phyloP scores from a whole-genome alignment of 2,888 invertebrate genomes.

The Erannis defoliaria region DNA sequence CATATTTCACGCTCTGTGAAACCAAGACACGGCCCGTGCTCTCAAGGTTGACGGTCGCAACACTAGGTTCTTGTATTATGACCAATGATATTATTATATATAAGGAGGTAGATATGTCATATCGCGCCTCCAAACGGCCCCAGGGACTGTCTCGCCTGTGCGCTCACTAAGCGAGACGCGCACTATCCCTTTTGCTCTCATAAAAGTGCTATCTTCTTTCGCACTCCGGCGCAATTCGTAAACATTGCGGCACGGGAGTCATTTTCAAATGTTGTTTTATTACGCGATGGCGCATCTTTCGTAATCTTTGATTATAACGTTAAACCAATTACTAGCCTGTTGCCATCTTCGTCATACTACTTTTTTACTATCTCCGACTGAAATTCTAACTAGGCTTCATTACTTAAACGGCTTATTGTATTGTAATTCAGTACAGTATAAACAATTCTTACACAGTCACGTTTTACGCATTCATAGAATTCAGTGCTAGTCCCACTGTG shows the following conservation, averaged over 20 bases:
- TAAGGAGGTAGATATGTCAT: too few relatives aligned
- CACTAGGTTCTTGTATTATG: conserved; percentile 9
- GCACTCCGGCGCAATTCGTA: too few relatives aligned
- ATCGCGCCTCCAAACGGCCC: too few relatives aligned
- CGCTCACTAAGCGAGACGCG: too few relatives aligned
- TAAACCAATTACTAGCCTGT: conserved; percentile 6
- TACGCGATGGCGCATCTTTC: too few relatives aligned
- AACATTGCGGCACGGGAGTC: too few relatives aligned
- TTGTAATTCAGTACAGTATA: conserved; percentile 2
- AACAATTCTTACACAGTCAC: conserved; percentile 12
- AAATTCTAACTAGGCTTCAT: conserved; percentile 15
- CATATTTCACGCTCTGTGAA: conserved; percentile 24
- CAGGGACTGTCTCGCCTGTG: too few relatives aligned
- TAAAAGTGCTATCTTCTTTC: too few relatives aligned
- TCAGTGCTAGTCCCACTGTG: background rate
- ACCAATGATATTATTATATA: too few relatives aligned
- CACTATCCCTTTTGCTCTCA: too few relatives aligned
- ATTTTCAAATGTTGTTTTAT: too few relatives aligned
- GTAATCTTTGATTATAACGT: conserved; percentile 21
- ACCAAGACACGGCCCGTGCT: conserved; percentile 21
- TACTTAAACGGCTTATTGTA: conserved; percentile 17
- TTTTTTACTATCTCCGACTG: conserved; percentile 10
- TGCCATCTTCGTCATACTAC: conserved; percentile 9
- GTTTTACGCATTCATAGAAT: background rate
- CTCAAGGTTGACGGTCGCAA: conserved; percentile 23